Base-by-base conservation (phyloP, 2,113 vertebrate species). In the Charina bottae region DNA sequence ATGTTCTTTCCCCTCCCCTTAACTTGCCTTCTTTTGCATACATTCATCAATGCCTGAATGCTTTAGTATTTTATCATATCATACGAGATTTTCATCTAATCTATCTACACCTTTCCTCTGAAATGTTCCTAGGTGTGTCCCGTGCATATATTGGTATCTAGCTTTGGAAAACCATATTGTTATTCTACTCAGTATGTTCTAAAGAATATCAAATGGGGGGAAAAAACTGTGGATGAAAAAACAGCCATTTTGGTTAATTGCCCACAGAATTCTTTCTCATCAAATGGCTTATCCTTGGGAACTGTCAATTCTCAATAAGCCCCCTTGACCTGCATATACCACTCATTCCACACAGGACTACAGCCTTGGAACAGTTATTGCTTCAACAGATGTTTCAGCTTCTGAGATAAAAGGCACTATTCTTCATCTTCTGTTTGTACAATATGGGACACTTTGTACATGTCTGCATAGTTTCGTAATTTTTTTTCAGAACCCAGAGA, bases 401-500 rank as follows among this genome's bases (percentile, higher is more conserved):
- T 94, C 88, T 0, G 68, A 87, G 86, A 92, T 21, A 33, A 72
- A 33, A 58, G 89, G 55, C n/a, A 23, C 91, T 91, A 86, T 7
- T 1, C 0, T 92, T 92, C 91, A 92, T 92, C 15, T 88, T 90
- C 93, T 84, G 84, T 89, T 49, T 46, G 59, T 93, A 85, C 90
- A 92, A 9, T 13, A 10, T 72, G 78, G 95, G 26, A 8, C 49
- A 59, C 13, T 83, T 89, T 88, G 59, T 91, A 56, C 93, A 92
- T 94, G 83, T 53, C 28, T 92, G 55, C n/a, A 46, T 92, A 72
- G 26, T 88, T 49, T 83, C 10, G 72, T 89, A 42, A 53, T 21
- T 42, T 85, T 93, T 24, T 1, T 0, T 78, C 93, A 91, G 53
- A 95, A 90, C 88, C 92, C 85, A 94, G 92, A 94, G 94, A 96